phyloP scores from a whole-genome alignment of 1,140 invertebrate species.

The Orchesella cincta region DNA sequence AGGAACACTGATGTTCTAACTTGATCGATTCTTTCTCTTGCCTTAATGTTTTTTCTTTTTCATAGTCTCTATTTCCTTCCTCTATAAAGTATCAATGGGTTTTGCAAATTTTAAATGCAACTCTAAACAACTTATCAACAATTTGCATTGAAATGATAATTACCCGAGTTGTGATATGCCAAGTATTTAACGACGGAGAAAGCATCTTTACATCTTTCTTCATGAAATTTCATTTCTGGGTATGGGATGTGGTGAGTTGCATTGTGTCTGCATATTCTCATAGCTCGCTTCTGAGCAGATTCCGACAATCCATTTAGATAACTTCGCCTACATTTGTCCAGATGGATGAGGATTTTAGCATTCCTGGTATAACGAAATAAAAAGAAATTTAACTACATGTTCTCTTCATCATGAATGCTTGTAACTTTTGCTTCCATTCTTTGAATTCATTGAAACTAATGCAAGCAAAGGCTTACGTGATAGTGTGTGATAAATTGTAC shows the following conservation, averaged over 20 bases:
- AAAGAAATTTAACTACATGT: neutral
- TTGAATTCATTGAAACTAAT: neutral
- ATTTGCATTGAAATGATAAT: neutral
- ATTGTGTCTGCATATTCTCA: neutral
- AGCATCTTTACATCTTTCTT: neutral
- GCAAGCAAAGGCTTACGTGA: conserved; percentile 21
- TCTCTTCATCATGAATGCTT: too few relatives aligned
- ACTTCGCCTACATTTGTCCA: neutral
- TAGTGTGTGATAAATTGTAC: neutral
- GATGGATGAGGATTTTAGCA: neutral
- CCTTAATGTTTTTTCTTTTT: neutral
- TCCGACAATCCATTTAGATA: neutral
- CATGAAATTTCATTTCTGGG: neutral
- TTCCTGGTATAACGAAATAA: neutral
- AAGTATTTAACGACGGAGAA: neutral
- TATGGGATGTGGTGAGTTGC: neutral
- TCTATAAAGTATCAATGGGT: neutral
- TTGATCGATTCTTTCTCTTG: neutral
- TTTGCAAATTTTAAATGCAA: neutral
- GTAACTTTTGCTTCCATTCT: too few relatives aligned
- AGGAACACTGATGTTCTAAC: neutral
- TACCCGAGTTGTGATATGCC: conserved; percentile 2
- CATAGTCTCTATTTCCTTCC: neutral
- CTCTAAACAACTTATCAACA: neutral
- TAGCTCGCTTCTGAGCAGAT: neutral